Evolutionary conservation across 2,888 invertebrate genomes (phyloP).

Genomic region (Cremastinae sp.): DNA sequence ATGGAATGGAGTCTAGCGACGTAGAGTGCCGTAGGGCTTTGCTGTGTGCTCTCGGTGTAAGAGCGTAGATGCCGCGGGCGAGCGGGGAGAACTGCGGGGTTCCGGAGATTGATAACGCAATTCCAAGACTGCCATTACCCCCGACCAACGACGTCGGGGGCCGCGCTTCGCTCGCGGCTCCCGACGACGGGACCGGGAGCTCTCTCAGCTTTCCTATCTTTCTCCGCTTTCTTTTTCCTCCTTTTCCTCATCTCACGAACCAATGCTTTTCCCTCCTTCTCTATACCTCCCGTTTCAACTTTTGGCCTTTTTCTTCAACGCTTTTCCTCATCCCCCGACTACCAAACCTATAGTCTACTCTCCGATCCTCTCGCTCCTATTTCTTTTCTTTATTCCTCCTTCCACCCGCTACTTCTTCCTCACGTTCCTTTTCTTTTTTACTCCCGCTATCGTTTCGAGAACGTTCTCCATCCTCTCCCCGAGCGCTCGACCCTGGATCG

Average conservation of each 20-base stretch:
- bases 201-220: conserved; percentile 68
- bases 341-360: conserved; percentile 71
- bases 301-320: conserved; percentile 66
- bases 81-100: conserved; percentile 72
- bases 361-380: conserved; percentile 56
- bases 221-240: conserved; percentile 77
- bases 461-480: conserved; percentile 54
- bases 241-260: background rate
- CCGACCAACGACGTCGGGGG: conserved; percentile 71
- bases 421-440: conserved; percentile 54
- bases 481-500: conserved; percentile 66
- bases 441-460: conserved; percentile 59
- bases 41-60: conserved; percentile 44
- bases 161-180: conserved; percentile 68
- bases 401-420: conserved; percentile 37
- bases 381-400: conserved; percentile 54
- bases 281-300: conserved; percentile 81
- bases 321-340: conserved; percentile 64
- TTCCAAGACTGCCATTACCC: conserved; percentile 80
- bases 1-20: conserved; percentile 79
- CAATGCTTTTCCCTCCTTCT: conserved; percentile 27
- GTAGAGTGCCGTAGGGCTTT: conserved; percentile 68
- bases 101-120: conserved; percentile 80
- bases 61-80: conserved; percentile 62
- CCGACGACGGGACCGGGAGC: conserved; percentile 65